These are phyloP conservation scores for Caenorhabditis becei DNA, from an alignment of 2,888 invertebrate species.

Conservation along the genomic window DNA sequence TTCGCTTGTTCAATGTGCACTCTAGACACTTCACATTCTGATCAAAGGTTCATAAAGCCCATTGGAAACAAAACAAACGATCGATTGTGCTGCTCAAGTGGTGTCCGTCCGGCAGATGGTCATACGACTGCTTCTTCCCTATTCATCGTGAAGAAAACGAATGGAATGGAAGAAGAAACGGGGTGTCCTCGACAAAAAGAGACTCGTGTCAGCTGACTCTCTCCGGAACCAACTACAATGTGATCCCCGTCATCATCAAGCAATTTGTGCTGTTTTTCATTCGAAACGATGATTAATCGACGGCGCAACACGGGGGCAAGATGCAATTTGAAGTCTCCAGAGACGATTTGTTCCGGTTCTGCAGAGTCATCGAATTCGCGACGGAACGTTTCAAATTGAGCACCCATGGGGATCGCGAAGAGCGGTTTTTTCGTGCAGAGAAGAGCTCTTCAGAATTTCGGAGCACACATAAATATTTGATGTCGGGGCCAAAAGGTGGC, in stretches of 20 bases:
- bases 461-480: background rate
- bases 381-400: background rate
- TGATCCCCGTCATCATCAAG: background rate
- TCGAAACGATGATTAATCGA: constrained; percentile 7
- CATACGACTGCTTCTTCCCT: background rate
- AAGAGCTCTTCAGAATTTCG: background rate
- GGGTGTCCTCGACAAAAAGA: background rate
- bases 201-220: constrained; percentile 10
- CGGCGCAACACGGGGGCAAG: background rate
- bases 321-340: constrained; percentile 35
- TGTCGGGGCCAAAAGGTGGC: background rate
- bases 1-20: background rate
- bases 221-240: background rate
- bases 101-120: constrained; percentile 12
- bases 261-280: background rate
- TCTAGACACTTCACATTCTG: background rate
- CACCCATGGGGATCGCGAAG: background rate
- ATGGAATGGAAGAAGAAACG: background rate
- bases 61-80: background rate
- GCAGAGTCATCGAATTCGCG: background rate
- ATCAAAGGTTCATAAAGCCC: background rate
- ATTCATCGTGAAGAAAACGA: background rate
- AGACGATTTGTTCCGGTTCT: constrained; percentile 1
- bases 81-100: constrained; percentile 6
- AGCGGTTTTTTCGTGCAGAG: background rate